Percentiles rank a stretch among this genome's conserved stretches.
phyloP scores from a whole-genome alignment of 1,140 invertebrate genomes.

The Eulimnadia texana region DNA sequence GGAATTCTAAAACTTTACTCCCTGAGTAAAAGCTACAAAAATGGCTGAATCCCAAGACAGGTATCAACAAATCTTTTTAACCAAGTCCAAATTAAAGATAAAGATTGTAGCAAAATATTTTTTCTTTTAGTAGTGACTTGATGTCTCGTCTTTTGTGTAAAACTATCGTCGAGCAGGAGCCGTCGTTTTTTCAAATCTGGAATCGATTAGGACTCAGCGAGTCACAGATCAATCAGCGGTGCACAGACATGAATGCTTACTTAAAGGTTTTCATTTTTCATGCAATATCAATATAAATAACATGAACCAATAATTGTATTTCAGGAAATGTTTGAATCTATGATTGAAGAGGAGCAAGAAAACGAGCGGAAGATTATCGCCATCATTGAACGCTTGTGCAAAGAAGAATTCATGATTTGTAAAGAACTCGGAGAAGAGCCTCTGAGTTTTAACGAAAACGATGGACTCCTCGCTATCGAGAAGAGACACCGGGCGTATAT shows the following conservation, averaged over 20 bases:
- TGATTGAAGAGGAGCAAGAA: conserved; percentile 7
- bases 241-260: neutral
- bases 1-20: no score
- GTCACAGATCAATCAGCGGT: neutral
- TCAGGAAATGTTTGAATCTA: conserved; percentile 10
- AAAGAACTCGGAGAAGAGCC: neutral
- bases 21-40: no score
- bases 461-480: neutral
- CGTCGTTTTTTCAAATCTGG: neutral
- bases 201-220: neutral
- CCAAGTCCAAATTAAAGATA: no score
- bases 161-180: neutral
- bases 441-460: neutral
- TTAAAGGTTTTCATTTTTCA: no score
- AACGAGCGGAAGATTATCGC: neutral
- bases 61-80: no score
- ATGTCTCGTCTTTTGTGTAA: neutral
- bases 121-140: no score
- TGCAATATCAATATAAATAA: no score
- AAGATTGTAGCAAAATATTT: no score
- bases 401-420: neutral
- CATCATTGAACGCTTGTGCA: neutral
- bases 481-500: neutral
- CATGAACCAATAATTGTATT: no score
- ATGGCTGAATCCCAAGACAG: no score